Evolutionary conservation across 35 echinoderm and acorn worm species (phyloP), one percentile per base, ranked within the genome.

Genomic region (Ptychodera flava): DNA sequence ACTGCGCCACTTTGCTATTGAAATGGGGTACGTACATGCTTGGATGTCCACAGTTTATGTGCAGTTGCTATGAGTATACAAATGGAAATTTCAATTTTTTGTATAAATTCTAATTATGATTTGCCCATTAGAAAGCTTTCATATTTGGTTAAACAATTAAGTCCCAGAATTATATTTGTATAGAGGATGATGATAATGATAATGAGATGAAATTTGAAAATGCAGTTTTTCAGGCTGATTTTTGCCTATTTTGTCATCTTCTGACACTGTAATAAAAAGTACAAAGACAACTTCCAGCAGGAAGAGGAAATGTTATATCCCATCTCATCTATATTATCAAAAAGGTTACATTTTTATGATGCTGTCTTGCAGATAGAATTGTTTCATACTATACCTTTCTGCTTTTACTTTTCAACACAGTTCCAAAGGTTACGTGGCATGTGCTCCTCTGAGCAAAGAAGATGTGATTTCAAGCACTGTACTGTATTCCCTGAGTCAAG

Each of bases 1-100:
- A 78, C 93, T 93, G 36, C 81, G 88, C 33, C 83, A 83, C 1
- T 30, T 36, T 36, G 30, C 28, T 37, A 37, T 83, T 10, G 1
- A 6, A 16, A 83, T 97, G 95, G 95, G 95, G 95, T 97, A 92
- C 64, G 78, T 28, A 30, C 32, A 1, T 79, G n/a, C n/a, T n/a
- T n/a, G n/a, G n/a, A n/a, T n/a, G n/a, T n/a, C n/a, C n/a, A n/a
- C n/a, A n/a, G n/a, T n/a, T n/a, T n/a, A n/a, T n/a, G n/a, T n/a
- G n/a, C n/a, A n/a, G n/a, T n/a, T n/a, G n/a, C n/a, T n/a, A 64
- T 64, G 45, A 64, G 45, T 64, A 64, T 64, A 64, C 6, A 64
- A 12, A 64, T 12, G 22, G 45, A 64, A 22, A 64, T 64, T 64
- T 64, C 45, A 64, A 64, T 64, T 6, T 64, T 64, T 64, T 12